Percentiles rank a stretch among this genome's conserved stretches.
phyloP scores from a whole-genome alignment of 2,888 invertebrate species.

The Acanthoscelides obtectus region DNA sequence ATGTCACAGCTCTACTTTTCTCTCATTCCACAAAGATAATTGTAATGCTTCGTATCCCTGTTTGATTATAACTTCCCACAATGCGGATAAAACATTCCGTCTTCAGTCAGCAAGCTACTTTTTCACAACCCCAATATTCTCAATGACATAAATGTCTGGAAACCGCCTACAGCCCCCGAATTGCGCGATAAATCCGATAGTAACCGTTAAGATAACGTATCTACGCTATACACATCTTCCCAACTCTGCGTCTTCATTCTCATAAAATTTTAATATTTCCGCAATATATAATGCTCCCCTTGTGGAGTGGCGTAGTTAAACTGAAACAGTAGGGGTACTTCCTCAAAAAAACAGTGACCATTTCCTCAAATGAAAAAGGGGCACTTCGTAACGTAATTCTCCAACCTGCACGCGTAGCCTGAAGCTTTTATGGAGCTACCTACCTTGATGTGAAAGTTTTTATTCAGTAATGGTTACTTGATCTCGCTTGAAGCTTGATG shows the following conservation, averaged over 20 bases:
- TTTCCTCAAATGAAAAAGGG: too few species aligned
- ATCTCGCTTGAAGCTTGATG: too few species aligned
- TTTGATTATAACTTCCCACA: too few species aligned
- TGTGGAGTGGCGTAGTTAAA: background rate
- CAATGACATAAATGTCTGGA: background rate
- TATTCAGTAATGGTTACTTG: too few species aligned
- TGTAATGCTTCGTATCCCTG: too few species aligned
- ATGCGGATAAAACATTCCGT: too few species aligned
- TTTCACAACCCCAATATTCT: background rate
- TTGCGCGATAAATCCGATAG: background rate
- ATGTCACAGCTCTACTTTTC: too few species aligned
- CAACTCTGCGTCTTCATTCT: constrained; percentile 1
- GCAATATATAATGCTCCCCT: constrained; percentile 10
- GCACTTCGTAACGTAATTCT: too few species aligned
- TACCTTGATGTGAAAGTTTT: too few species aligned
- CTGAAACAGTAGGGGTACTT: background rate
- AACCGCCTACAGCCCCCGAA: background rate
- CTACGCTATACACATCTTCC: background rate
- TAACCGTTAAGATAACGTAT: background rate
- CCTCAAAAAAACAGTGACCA: constrained; percentile 1
- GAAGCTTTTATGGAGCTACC: too few species aligned
- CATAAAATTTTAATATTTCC: constrained; percentile 14
- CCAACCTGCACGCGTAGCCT: too few species aligned
- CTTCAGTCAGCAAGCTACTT: background rate
- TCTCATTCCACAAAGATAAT: too few species aligned